Evolutionary conservation across 2,797 vertebrate genomes (phyloP).

Genomic region (Ciconia nigra): DNA sequence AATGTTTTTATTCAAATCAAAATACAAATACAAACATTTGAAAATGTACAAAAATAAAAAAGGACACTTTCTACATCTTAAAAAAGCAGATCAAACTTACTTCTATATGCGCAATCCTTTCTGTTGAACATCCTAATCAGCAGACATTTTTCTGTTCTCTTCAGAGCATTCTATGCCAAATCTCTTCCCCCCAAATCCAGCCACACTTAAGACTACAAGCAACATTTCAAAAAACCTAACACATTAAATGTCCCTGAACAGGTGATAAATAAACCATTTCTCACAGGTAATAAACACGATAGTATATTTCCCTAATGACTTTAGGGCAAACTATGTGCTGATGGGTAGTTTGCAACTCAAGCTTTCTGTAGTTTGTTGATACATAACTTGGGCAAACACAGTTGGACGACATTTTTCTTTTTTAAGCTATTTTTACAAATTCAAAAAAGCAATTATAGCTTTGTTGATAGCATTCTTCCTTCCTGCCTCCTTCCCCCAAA

Average conservation of each 20-base stretch:
- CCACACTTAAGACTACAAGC: neutral
- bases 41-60: constrained; percentile 49
- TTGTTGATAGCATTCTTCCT: neutral
- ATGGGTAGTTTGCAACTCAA: neutral
- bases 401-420: neutral
- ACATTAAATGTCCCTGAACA: neutral
- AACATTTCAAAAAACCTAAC: neutral
- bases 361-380: neutral
- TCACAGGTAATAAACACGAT: neutral
- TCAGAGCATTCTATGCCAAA: neutral
- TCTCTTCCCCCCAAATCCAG: neutral
- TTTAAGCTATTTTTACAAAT: neutral
- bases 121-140: neutral
- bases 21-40: constrained; percentile 20
- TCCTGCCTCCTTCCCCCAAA: neutral
- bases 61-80: neutral
- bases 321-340: neutral
- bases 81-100: neutral
- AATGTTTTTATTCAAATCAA: constrained; percentile 33
- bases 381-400: neutral
- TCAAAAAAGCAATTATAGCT: neutral
- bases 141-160: neutral
- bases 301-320: neutral
- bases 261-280: neutral
- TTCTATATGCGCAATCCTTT: neutral